Percentiles rank a stretch among this genome's conserved stretches.
Evolutionary conservation across 2,888 invertebrate genomes (phyloP).

Genomic region (Melangyna quadrimaculata): DNA sequence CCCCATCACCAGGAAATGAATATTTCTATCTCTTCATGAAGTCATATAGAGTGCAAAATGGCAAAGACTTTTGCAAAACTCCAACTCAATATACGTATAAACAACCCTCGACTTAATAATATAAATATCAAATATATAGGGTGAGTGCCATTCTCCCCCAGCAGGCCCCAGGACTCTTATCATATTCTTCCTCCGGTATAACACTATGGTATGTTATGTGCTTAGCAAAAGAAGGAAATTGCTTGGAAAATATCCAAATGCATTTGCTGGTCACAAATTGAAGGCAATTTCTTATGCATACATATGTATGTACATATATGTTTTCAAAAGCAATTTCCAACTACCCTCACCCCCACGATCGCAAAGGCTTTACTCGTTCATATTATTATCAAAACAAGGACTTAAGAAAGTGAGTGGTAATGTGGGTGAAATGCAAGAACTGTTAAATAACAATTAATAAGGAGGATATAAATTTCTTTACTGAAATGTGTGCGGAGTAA

Average conservation of each 20-base stretch:
- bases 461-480: constrained; percentile 31
- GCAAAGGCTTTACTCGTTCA: not conserved
- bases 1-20: constrained; percentile 59
- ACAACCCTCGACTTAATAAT: constrained; percentile 7
- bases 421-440: constrained; percentile 30
- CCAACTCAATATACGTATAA: not conserved
- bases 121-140: constrained; percentile 4
- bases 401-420: constrained; percentile 3
- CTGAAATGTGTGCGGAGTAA: not conserved
- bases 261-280: constrained; percentile 60
- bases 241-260: constrained; percentile 64
- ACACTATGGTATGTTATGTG: not conserved
- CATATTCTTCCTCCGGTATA: not conserved
- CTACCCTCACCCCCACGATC: not conserved
- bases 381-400: constrained; percentile 13
- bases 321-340: constrained; percentile 15
- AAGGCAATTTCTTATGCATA: constrained; percentile 52
- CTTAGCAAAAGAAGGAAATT: constrained; percentile 35
- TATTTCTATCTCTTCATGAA: constrained; percentile 31
- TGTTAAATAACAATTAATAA: constrained; percentile 61
- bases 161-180: constrained; percentile 2
- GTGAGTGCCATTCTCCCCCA: not conserved
- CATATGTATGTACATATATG: not conserved
- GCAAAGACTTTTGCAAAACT: constrained; percentile 37
- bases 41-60: not conserved